These are phyloP conservation scores for Kryptolebias ocellatus DNA, from an alignment of 2,797 vertebrate genomes.

Conservation along the genomic window DNA sequence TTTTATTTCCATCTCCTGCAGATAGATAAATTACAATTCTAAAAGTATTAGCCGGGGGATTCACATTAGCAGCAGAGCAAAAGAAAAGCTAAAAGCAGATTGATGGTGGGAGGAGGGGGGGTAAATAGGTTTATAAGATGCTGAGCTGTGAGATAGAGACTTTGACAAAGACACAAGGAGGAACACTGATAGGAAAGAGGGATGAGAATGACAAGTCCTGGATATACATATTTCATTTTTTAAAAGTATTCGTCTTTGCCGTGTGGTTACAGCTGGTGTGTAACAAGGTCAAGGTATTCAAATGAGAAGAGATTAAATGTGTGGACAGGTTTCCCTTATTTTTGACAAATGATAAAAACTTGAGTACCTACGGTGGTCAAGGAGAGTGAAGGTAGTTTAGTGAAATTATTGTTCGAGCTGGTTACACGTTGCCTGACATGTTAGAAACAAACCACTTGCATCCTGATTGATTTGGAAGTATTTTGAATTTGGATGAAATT, in stretches of 20 bases:
- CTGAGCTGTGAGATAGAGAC: slow-evolving; percentile 41
- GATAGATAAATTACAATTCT: slow-evolving; percentile 57
- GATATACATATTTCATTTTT: slow-evolving; percentile 19
- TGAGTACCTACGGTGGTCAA: slow-evolving; percentile 16
- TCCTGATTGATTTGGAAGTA: slow-evolving; percentile 9
- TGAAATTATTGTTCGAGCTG: not conserved
- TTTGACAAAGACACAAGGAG: slow-evolving; percentile 47
- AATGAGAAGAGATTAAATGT: slow-evolving; percentile 27
- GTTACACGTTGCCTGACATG: not conserved
- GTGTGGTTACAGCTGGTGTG: slow-evolving; percentile 27
- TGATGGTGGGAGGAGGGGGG: slow-evolving; percentile 29
- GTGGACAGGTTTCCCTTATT: slow-evolving; percentile 9
- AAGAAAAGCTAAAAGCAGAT: slow-evolving; percentile 51
- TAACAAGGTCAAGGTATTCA: slow-evolving; percentile 52
- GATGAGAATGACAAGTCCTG: slow-evolving; percentile 33
- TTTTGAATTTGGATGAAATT: slow-evolving; percentile 24
- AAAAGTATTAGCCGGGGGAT: slow-evolving; percentile 52
- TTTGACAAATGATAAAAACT: slow-evolving; percentile 13
- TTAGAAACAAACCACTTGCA: slow-evolving; percentile 24
- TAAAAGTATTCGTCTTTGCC: slow-evolving; percentile 29
- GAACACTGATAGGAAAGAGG: slow-evolving; percentile 25
- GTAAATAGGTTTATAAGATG: slow-evolving; percentile 57
- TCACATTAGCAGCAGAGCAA: slow-evolving; percentile 57
- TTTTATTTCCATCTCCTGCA: slow-evolving; percentile 28
- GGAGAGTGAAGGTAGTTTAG: not conserved